Base-by-base conservation (phyloP, 2,113 vertebrate genomes). In the Alethe castanea region DNA sequence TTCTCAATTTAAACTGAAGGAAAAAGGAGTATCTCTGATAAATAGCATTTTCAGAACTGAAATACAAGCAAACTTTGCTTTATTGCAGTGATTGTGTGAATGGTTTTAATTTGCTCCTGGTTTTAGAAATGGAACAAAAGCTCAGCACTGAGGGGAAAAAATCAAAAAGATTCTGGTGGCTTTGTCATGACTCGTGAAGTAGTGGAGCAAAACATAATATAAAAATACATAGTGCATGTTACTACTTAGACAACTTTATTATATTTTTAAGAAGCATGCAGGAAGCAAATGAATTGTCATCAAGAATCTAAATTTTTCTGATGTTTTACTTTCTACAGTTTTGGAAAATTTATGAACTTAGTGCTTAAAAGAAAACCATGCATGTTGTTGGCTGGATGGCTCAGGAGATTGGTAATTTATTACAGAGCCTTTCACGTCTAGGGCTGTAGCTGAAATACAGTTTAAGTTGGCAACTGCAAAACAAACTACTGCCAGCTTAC, bases 401-500 rank as follows among this genome's bases (percentile, higher is more conserved):
- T 96, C 94, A 96, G 94, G 93, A 95, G 95, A 91, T 96, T 88
- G 94, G 93, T 94, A 95, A 94, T 79, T 81, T 86, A 66, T 86
- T 89, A 92, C 92, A 96, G 94, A 96, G 94, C 96, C 92, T 94
- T 94, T 94, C 96, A 95, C 94, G 57, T 96, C 33, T 91, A 88
- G 67, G 71, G 88, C 74, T 81, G 65, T 84, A 85, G 61, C 44
- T 89, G n/a, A 77, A 94, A 60, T 69, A 28, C 17, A 9, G 16
- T 86, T 57, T 36, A 60, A 73, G 77, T 26, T 94, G 66, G 40
- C 48, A 59, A 54, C 47, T 80, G 48, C 2, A 13, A 61, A 70
- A 92, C 86, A 82, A 73, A 8, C n/a, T 52, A 20, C 60, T 90
- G 71, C 40, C 59, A 14, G 91, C 47, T 83, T 69, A 33, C 87